phyloP scores from a whole-genome alignment of 2,797 vertebrate species.

The Hypotaenidia philippensis region DNA sequence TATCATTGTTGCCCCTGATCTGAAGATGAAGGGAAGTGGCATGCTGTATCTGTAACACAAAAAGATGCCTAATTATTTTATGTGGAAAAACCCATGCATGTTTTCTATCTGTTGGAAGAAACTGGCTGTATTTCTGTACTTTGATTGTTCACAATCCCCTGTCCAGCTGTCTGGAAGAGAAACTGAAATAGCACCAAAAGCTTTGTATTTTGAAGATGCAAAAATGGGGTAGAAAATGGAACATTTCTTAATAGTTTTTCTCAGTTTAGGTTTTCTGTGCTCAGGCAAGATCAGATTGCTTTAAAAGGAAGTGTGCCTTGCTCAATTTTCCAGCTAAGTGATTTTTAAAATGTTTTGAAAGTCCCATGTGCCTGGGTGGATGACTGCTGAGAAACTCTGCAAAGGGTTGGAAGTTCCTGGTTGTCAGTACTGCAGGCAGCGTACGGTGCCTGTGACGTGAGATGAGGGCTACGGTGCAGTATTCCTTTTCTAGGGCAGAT shows the following conservation, averaged over 20 bases:
- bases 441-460: background rate
- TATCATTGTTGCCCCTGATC: background rate
- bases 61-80: background rate
- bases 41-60: background rate
- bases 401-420: background rate
- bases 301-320: background rate
- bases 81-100: background rate
- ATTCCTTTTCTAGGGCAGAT: background rate
- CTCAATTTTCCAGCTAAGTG: background rate
- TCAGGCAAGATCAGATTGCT: background rate
- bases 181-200: background rate
- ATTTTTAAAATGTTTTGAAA: background rate
- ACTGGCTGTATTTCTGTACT: background rate
- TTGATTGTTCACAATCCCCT: background rate
- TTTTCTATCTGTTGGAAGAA: background rate
- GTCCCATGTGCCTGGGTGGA: background rate
- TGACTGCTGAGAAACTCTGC: background rate
- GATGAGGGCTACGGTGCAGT: background rate
- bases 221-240: background rate
- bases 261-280: background rate
- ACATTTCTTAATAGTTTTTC: background rate
- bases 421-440: background rate
- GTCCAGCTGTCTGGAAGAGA: background rate
- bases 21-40: background rate
- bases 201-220: background rate